A percentile compares a stretch with the other conserved stretches of the same genome.
phyloP scores from a whole-genome alignment of 1,140 invertebrate genomes.

The Drosophila ambigua region DNA sequence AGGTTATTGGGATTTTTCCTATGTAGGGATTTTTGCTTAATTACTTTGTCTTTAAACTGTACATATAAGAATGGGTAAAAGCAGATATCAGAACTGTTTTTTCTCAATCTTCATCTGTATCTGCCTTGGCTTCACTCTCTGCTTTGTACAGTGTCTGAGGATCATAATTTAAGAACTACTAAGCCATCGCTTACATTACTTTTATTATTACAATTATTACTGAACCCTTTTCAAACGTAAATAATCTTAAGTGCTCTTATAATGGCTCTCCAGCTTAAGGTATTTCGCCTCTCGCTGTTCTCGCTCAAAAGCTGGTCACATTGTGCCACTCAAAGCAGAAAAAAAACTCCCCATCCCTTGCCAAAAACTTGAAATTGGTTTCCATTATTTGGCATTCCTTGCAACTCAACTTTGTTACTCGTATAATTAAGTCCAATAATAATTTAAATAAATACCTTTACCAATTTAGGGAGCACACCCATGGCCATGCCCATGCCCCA shows the following conservation, averaged over 20 bases:
- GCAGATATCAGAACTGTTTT: too few species aligned
- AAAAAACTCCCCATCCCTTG: background rate
- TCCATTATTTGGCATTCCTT: conserved; percentile 63
- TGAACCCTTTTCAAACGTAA: conserved; percentile 1
- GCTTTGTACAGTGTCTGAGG: too few species aligned
- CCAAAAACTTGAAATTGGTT: conserved; percentile 53
- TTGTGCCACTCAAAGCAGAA: conserved; percentile 5
- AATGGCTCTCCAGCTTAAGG: conserved; percentile 9
- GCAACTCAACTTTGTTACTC: conserved; percentile 46
- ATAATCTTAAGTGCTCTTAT: conserved; percentile 1
- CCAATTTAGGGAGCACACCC: conserved; percentile 43
- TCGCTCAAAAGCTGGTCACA: conserved; percentile 14
- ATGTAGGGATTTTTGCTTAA: too few species aligned
- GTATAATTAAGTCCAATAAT: conserved; percentile 80
- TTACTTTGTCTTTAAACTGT: background rate
- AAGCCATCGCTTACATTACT: too few species aligned
- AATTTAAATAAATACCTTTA: conserved; percentile 77
- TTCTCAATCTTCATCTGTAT: too few species aligned
- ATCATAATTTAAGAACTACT: too few species aligned
- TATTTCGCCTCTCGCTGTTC: conserved; percentile 3
- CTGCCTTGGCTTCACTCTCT: too few species aligned
- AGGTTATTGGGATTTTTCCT: background rate
- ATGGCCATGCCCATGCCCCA: conserved; percentile 8
- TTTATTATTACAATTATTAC: too few species aligned
- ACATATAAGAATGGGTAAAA: background rate